Percentiles rank a stretch among this genome's conserved stretches.
Conservation (phyloP, 2,888 invertebrate species). For the Polia nebulosa region DNA sequence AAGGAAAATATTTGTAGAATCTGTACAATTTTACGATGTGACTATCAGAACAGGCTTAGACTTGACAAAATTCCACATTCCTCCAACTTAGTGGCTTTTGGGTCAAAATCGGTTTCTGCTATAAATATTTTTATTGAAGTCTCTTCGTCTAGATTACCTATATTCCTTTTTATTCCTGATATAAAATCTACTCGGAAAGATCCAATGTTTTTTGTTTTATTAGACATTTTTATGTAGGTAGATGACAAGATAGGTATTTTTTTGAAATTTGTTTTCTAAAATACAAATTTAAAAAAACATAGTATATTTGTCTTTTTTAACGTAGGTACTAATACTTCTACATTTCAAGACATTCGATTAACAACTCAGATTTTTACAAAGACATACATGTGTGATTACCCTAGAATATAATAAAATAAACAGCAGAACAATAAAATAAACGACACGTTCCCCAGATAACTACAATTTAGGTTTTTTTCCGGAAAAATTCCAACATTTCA, state of each 20-base stretch:
- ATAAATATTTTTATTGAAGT: constrained; percentile 14
- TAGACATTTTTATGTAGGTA: background rate
- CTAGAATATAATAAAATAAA: constrained; percentile 2
- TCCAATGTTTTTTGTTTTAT: background rate
- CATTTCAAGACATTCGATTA: background rate
- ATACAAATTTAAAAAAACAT: too few relatives aligned
- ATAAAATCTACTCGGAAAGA: background rate
- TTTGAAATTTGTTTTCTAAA: too few relatives aligned
- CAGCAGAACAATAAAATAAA: constrained; percentile 17
- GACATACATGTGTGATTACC: background rate
- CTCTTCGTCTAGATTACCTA: background rate
- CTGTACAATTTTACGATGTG: constrained; percentile 26
- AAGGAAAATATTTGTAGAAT: constrained; percentile 5
- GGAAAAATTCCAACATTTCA: background rate
- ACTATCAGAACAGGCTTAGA: background rate
- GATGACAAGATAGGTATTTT: background rate
- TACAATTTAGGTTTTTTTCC: background rate
- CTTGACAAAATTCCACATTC: constrained; percentile 3
- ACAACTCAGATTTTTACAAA: background rate
- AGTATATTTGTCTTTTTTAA: too few relatives aligned
- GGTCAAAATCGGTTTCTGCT: constrained; percentile 1
- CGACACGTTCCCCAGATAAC: background rate
- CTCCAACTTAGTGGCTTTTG: background rate
- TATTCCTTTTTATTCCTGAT: background rate
- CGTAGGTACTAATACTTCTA: too few relatives aligned